phyloP scores from a whole-genome alignment of 2,113 vertebrate genomes.

The Pheucticus melanocephalus region DNA sequence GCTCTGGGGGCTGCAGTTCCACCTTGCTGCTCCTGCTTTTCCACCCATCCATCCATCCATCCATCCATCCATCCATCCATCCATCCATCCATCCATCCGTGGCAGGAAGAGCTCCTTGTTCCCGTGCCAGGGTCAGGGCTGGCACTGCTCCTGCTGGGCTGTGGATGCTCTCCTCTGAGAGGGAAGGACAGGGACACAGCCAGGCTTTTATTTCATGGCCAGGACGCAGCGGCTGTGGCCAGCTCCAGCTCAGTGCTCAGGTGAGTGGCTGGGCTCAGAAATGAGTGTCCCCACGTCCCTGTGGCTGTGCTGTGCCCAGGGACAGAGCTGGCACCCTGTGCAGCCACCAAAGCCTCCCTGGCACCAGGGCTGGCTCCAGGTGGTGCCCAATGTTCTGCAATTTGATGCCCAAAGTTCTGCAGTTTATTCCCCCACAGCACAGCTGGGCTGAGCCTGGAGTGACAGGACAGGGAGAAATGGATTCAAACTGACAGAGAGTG shows the following conservation, averaged over 20 bases:
- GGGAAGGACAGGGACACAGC: not conserved
- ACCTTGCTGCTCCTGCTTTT: not conserved
- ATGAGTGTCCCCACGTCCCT: not conserved
- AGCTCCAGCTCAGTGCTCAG: not conserved
- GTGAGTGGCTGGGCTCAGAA: not conserved
- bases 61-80: not conserved
- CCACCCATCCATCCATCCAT: not conserved
- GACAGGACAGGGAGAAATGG: not conserved
- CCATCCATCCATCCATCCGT: not conserved
- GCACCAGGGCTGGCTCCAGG: not conserved
- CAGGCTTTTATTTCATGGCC: not conserved
- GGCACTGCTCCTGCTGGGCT: not conserved
- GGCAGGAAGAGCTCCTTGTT: not conserved
- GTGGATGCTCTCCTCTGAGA: not conserved
- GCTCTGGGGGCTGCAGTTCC: not conserved
- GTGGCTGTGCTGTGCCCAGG: not conserved
- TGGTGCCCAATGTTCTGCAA: not conserved
- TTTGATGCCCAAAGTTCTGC: not conserved
- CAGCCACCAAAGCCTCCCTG: not conserved
- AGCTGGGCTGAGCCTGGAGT: not conserved
- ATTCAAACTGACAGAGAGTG: accelerated
- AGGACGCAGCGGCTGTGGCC: not conserved
- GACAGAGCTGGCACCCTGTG: not conserved
- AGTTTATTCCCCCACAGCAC: not conserved
- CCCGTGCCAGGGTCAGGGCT: not conserved